phyloP scores from a whole-genome alignment of 2,888 invertebrate species.

The Cephalotes varians region DNA sequence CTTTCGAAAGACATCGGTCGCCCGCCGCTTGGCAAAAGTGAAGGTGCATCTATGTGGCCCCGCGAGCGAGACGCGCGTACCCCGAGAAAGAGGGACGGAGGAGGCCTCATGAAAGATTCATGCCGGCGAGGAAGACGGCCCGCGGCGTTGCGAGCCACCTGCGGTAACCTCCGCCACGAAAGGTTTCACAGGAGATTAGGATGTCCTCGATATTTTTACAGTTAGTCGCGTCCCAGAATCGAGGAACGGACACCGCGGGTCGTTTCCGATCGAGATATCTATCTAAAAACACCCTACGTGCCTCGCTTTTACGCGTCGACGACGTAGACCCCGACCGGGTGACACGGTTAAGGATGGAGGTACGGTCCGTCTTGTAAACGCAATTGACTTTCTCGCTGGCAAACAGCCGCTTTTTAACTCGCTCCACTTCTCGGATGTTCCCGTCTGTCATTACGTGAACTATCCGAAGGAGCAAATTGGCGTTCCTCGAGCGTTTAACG shows the following conservation, averaged over 20 bases:
- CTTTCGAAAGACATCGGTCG: constrained; percentile 30
- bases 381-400: constrained; percentile 32
- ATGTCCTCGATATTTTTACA: constrained; percentile 68
- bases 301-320: constrained; percentile 12
- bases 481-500: constrained; percentile 23
- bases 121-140: constrained; percentile 36
- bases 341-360: constrained; percentile 18
- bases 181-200: constrained; percentile 64
- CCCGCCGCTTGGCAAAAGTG: constrained; percentile 56
- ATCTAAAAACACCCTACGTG: constrained; percentile 26
- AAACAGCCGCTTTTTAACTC: constrained; percentile 4
- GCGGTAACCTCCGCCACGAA: constrained; percentile 45
- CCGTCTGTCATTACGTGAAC: neutral
- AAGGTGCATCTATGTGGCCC: constrained; percentile 59
- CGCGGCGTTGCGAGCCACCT: constrained; percentile 53
- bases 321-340: constrained; percentile 11
- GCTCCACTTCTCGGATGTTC: constrained; percentile 20
- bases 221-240: constrained; percentile 58
- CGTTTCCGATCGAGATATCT: constrained; percentile 42
- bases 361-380: neutral
- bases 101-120: constrained; percentile 58
- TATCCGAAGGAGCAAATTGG: neutral
- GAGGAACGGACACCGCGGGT: constrained; percentile 18
- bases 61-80: constrained; percentile 20
- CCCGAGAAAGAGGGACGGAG: constrained; percentile 22